A percentile compares a stretch with the other conserved stretches of the same genome.
These are phyloP conservation scores for Pluvialis apricaria DNA, from an alignment of 2,113 vertebrate species.

Conservation along the genomic window DNA sequence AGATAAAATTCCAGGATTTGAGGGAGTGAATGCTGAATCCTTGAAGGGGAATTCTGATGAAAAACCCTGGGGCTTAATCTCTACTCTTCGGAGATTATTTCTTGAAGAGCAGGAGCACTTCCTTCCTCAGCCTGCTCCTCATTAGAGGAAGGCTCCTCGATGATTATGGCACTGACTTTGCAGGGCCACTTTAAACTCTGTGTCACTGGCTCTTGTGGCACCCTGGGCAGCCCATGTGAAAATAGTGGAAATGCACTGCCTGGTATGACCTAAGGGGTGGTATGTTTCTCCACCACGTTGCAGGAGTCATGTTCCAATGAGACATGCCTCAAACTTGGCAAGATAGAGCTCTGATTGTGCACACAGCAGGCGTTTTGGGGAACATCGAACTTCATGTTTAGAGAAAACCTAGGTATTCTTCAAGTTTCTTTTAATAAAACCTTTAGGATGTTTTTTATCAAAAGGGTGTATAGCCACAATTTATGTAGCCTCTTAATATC, in stretches of 20 bases:
- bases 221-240: too few relatives aligned
- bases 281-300: not conserved
- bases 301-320: fast-evolving
- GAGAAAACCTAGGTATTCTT: not conserved
- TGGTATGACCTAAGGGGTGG: not conserved
- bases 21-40: not conserved
- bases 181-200: not conserved
- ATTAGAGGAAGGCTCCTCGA: too few relatives aligned
- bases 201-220: not conserved
- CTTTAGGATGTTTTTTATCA: not conserved
- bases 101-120: not conserved
- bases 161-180: not conserved
- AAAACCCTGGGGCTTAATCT: not conserved
- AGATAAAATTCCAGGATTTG: not conserved
- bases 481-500: not conserved
- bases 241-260: not conserved
- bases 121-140: not conserved
- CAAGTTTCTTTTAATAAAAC: not conserved
- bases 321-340: not conserved
- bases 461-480: not conserved
- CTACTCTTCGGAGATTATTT: not conserved
- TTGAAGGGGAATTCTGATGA: not conserved
- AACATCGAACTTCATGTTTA: not conserved
- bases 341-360: not conserved
- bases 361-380: not conserved